These are phyloP conservation scores for Steinernema feltiae DNA, from an alignment of 1,140 invertebrate species.

Conservation along the genomic window DNA sequence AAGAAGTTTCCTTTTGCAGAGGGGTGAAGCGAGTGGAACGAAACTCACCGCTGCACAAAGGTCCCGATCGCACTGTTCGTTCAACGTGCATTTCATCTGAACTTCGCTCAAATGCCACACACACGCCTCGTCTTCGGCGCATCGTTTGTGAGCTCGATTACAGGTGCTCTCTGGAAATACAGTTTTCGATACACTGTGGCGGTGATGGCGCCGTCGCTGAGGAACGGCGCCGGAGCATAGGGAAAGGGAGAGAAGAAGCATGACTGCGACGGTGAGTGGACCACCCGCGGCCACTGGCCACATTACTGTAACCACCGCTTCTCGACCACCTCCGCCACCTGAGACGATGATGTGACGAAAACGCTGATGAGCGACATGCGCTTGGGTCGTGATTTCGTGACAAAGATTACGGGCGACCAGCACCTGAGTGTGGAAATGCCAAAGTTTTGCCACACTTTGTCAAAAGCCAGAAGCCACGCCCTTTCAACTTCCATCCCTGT, in stretches of 20 bases:
- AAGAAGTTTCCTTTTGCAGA: no score
- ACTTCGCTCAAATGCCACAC: conserved; percentile 51
- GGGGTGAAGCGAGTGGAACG: not conserved
- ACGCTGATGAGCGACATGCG: not conserved
- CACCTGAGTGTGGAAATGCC: conserved; percentile 14
- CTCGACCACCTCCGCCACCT: not conserved
- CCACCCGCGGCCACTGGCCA: not conserved
- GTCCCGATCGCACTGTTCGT: conserved; percentile 26
- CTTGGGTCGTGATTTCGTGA: not conserved
- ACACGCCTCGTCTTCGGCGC: conserved; percentile 47
- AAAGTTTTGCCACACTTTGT: conserved; percentile 13
- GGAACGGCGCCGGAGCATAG: not conserved
- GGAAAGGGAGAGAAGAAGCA: not conserved
- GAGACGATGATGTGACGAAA: not conserved
- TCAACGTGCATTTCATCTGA: conserved; percentile 41
- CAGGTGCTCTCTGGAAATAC: conserved; percentile 36
- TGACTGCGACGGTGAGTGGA: not conserved
- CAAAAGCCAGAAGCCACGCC: conserved; percentile 12
- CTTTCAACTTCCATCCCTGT: conserved; percentile 9
- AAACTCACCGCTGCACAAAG: conserved; percentile 42
- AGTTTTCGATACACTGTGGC: not conserved
- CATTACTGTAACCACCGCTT: not conserved
- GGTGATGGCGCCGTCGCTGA: not conserved
- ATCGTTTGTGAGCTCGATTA: conserved; percentile 27
- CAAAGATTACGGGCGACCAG: conserved; percentile 15